Evolutionary conservation across 1,140 invertebrate species (phyloP).

Genomic region (Periplaneta americana): DNA sequence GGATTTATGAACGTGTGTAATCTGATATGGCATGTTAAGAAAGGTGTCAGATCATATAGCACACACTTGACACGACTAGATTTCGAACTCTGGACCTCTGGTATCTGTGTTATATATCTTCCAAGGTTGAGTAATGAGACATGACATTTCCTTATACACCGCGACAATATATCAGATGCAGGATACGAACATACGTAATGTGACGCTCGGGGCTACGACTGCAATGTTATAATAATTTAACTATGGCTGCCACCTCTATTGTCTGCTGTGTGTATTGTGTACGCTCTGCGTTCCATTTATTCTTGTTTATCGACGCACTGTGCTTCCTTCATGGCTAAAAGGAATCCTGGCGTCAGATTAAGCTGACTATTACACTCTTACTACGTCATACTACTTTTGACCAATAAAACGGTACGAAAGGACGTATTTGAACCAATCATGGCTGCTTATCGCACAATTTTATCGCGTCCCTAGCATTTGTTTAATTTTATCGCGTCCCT

Average conservation of each 20-base stretch:
- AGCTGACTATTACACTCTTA: no score
- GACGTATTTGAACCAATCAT: no score
- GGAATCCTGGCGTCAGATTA: neutral
- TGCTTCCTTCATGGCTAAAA: neutral
- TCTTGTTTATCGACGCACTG: neutral
- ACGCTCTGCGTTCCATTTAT: neutral
- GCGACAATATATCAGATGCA: neutral
- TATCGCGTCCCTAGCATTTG: no score
- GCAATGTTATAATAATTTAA: neutral
- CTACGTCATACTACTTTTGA: no score
- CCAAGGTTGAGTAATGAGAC: neutral
- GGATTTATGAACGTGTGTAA: no score
- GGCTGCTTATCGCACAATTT: no score
- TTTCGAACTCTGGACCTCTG: neutral
- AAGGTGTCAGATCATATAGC: neutral
- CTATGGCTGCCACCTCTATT: neutral
- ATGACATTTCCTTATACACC: neutral
- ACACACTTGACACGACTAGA: neutral
- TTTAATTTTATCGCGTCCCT: no score
- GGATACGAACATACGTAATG: neutral
- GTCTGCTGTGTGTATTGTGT: neutral
- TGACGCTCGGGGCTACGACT: no score
- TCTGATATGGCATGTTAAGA: no score
- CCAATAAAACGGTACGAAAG: no score
- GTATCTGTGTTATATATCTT: neutral